phyloP scores from a whole-genome alignment of 2,888 invertebrate species.

The Pycnomerus fuliginosus region DNA sequence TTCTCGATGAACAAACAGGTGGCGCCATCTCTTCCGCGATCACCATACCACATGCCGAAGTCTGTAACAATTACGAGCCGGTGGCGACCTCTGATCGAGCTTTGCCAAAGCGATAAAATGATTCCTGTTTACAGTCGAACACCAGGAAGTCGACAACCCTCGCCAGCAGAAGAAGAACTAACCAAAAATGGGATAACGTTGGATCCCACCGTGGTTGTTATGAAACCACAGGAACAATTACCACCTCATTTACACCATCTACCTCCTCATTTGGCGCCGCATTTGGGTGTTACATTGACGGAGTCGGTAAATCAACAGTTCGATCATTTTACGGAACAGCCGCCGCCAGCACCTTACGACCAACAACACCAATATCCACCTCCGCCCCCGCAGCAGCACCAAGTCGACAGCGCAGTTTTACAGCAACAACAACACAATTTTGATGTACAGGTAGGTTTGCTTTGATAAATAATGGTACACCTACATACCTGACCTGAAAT shows the following conservation, averaged over 20 bases:
- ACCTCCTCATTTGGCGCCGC: slow-evolving; percentile 55
- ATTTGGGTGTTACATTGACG: slow-evolving; percentile 50
- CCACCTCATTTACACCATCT: slow-evolving; percentile 50
- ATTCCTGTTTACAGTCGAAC: slow-evolving; percentile 68
- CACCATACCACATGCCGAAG: slow-evolving; percentile 85
- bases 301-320: slow-evolving; percentile 54
- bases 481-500: not conserved
- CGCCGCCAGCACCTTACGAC: slow-evolving; percentile 53
- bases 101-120: too few relatives aligned
- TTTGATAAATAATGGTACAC: not conserved
- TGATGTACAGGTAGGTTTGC: slow-evolving; percentile 75
- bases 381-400: slow-evolving; percentile 49
- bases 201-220: slow-evolving; percentile 55
- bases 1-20: not conserved
- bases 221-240: slow-evolving; percentile 58
- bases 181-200: slow-evolving; percentile 56
- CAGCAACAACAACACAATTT: slow-evolving; percentile 72
- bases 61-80: slow-evolving; percentile 89
- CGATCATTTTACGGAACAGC: slow-evolving; percentile 48
- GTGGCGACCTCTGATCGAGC: slow-evolving; percentile 81
- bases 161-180: slow-evolving; percentile 83
- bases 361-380: slow-evolving; percentile 47
- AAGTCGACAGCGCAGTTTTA: slow-evolving; percentile 51
- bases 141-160: slow-evolving; percentile 88
- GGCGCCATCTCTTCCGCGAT: slow-evolving; percentile 36